Conservation (phyloP, 1,140 invertebrate species). For the Zaprionus ornatus region DNA sequence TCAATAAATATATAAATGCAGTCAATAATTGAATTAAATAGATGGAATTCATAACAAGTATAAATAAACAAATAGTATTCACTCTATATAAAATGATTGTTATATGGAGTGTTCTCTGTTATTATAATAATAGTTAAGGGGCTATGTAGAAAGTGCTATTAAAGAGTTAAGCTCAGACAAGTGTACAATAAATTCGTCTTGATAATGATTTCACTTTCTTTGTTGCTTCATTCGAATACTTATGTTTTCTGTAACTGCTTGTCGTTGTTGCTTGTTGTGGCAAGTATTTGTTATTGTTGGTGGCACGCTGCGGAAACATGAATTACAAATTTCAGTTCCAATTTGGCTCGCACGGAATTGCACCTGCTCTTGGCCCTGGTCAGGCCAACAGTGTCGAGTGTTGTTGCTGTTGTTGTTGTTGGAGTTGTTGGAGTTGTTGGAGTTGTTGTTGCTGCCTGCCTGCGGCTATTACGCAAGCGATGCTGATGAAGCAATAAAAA, state of each 20-base stretch:
- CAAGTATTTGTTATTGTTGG: slow-evolving; percentile 21
- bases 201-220: slow-evolving; percentile 13
- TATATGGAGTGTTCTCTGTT: too few species aligned
- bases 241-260: slow-evolving; percentile 6
- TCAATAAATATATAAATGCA: too few species aligned
- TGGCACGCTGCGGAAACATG: slow-evolving; percentile 58
- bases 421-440: background rate
- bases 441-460: slow-evolving; percentile 7
- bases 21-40: too few species aligned
- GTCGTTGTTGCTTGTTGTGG: slow-evolving; percentile 11
- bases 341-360: slow-evolving; percentile 55
- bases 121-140: too few species aligned
- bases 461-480: slow-evolving; percentile 49
- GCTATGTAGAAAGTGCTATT: background rate
- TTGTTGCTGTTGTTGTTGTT: background rate
- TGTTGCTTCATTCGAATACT: background rate
- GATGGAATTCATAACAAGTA: too few species aligned
- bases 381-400: background rate
- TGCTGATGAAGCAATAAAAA: slow-evolving; percentile 78
- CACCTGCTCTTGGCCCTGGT: slow-evolving; percentile 53
- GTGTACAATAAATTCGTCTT: slow-evolving; percentile 13
- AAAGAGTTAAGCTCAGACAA: background rate
- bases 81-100: too few species aligned
- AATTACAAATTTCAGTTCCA: slow-evolving; percentile 72
- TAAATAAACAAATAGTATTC: too few species aligned